Evolutionary conservation across 2,797 vertebrate genomes (phyloP).

Genomic region (Halcyon leucocephala): DNA sequence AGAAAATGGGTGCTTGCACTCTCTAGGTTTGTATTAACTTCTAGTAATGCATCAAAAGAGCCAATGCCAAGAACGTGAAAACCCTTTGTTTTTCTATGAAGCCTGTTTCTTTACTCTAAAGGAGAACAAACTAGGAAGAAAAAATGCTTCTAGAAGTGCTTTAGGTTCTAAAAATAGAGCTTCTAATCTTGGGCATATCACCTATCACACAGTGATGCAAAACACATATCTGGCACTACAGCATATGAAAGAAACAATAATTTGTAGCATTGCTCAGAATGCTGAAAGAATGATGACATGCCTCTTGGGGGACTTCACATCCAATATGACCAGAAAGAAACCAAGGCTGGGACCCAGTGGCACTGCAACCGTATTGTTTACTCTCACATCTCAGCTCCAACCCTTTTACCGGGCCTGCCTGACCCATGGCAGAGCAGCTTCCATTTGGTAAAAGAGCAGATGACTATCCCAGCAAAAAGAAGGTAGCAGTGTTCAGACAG

Average conservation of each 20-base stretch:
- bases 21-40: neutral
- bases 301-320: neutral
- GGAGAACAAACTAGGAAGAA: neutral
- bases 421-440: rapidly evolving
- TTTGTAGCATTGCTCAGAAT: neutral
- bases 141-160: neutral
- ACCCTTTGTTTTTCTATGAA: neutral
- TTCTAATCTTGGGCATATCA: neutral
- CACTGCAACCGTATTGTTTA: rapidly evolving
- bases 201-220: neutral
- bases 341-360: neutral
- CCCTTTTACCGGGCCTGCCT: neutral
- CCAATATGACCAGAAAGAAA: neutral
- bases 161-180: neutral
- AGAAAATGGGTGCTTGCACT: neutral
- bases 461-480: neutral
- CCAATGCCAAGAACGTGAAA: neutral
- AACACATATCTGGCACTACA: neutral
- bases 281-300: rapidly evolving
- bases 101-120: neutral
- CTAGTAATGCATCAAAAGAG: neutral
- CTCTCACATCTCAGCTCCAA: neutral
- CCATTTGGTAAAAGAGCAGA: neutral
- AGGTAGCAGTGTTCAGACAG: too few species aligned
- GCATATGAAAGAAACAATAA: rapidly evolving